Evolutionary conservation across 2,113 vertebrate species (phyloP).

Genomic region (Brachyhypopomus occidentalis): DNA sequence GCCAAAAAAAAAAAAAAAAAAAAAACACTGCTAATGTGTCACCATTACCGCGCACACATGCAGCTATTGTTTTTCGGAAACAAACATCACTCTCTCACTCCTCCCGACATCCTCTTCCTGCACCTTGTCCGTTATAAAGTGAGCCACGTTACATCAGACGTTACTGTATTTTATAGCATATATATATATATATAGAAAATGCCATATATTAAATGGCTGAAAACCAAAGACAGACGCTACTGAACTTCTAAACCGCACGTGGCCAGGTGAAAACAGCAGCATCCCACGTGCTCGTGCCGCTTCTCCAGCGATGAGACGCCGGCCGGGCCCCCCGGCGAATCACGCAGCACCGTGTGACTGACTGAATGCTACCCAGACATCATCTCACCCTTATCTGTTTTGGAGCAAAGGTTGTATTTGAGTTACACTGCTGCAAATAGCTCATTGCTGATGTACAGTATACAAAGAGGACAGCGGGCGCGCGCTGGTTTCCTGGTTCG

Average conservation of each 20-base stretch:
- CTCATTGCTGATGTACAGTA: neutral
- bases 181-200: too few relatives aligned
- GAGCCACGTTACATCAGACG: too few relatives aligned
- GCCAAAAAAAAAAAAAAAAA: neutral
- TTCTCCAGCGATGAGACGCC: too few relatives aligned
- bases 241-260: neutral
- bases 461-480: neutral
- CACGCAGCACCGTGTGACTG: constrained; percentile 24
- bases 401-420: constrained; percentile 28
- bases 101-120: too few relatives aligned
- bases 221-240: neutral
- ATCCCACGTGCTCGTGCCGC: too few relatives aligned
- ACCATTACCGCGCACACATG: neutral
- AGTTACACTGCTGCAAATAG: neutral
- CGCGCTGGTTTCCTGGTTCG: constrained; percentile 34
- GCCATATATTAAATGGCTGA: too few relatives aligned
- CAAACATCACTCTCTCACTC: too few relatives aligned
- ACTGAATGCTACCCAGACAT: neutral
- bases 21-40: neutral
- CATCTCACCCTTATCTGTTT: constrained; percentile 60
- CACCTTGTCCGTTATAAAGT: too few relatives aligned
- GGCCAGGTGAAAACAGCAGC: neutral
- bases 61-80: neutral
- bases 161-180: too few relatives aligned
- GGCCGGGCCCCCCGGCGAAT: too few relatives aligned